Base-by-base conservation (phyloP, 1,140 invertebrate species). In the Pectinophora gossypiella region DNA sequence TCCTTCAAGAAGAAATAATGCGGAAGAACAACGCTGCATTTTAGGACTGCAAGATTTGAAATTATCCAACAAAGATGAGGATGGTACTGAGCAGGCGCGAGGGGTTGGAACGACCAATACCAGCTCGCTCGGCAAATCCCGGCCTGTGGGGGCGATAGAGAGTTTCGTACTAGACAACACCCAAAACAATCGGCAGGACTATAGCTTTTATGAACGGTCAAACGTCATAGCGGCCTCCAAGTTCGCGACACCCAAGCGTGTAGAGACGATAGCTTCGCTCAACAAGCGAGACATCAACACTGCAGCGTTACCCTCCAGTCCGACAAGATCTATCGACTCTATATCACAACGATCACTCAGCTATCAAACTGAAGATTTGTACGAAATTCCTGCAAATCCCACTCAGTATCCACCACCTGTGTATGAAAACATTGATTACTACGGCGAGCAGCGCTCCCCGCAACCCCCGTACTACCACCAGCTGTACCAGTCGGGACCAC, bases 391-490 rank as follows among this genome's bases (percentile, higher is more conserved):
- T 20, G 76, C 71, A 18, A 88, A 86, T 59, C 73, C 77, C 5
- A 75, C 67, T 21, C 85, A 83, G 44, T 85, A 74, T 63, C 74
- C 69, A 52, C 90, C 89, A 45, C 93, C 91, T 20, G 92, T 95
- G 18, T 95, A 95, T 76, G 94, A 95, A 77, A 95, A 96, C 79
- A 90, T 95, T 35, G 93, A 95, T 56, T 94, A 94, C 77, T 95
- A 94, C 84, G 86, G 89, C 9, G 84, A 86, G 27, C 76, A 75
- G 54, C 75, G 81, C 6, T 74, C 86, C 4, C 76, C 83, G 10
- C 90, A 91, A 60, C 89, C 90, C 7, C 89, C 90, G 1, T 93
- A 92, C 68, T 93, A 91, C 66, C 90, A 92, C 68, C 89, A 92
- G 46, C 73, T 85, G 67, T 83, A 88, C 23, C 82, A 82, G 52